A percentile compares a stretch with the other conserved stretches of the same genome.
These are phyloP conservation scores for Aphelenchoides fujianensis DNA, from an alignment of 1,140 invertebrate genomes.

Conservation along the genomic window DNA sequence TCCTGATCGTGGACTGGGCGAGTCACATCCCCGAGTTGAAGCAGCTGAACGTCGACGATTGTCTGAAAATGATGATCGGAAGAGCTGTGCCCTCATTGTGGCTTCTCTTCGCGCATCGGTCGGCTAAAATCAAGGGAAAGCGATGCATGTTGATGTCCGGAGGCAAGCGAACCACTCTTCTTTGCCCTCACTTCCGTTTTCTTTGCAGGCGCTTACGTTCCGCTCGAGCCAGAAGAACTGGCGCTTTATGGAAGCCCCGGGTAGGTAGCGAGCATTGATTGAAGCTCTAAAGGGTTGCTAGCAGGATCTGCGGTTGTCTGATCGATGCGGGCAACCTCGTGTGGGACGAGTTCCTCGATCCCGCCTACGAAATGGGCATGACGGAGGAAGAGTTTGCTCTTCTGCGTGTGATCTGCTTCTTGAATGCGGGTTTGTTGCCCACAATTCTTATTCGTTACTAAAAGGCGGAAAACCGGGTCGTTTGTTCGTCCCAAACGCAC, in stretches of 20 bases:
- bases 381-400: constrained; percentile 4
- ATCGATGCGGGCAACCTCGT: neutral
- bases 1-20: neutral
- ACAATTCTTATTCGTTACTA: neutral
- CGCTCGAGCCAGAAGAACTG: neutral
- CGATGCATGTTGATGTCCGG: neutral
- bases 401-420: neutral
- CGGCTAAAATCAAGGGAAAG: neutral
- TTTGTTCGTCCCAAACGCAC: too few relatives aligned
- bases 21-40: constrained; percentile 13
- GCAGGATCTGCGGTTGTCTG: neutral
- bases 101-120: neutral
- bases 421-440: neutral
- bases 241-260: too few relatives aligned
- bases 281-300: too few relatives aligned
- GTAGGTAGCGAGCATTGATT: too few relatives aligned
- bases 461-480: too few relatives aligned
- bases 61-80: constrained; percentile 1
- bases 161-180: too few relatives aligned
- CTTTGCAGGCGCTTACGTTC: constrained; percentile 5
- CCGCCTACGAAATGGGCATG: neutral
- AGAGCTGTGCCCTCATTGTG: constrained; percentile 10
- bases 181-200: too few relatives aligned
- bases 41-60: constrained; percentile 18
- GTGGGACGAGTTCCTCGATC: neutral